Evolutionary conservation across 2,797 vertebrate species (phyloP), one percentile per base, ranked within the genome.

Genomic region (Myiotriccus ornatus): DNA sequence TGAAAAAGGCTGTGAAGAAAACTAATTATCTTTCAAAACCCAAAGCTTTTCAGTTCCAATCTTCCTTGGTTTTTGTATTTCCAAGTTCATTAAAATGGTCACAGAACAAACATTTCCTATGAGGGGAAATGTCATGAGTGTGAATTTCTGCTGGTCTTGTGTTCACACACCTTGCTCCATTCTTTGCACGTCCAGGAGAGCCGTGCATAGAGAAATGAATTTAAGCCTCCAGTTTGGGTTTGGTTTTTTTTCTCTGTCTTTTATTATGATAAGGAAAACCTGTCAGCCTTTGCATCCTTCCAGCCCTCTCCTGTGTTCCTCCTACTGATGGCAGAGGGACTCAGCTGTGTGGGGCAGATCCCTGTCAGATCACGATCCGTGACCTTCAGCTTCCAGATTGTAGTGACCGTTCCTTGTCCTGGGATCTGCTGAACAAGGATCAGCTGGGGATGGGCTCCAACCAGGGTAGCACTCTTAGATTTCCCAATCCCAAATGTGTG

Each of bases 11-110:
- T 93, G 84, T 46, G 55, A 94, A 81, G 69, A 37, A 17, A 41
- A 60, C 90, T 88, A 94, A 94, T 97, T 96, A 96, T 95, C 96
- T 94, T 96, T 84, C 74, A 93, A 43, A 5, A 18, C 35, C 73
- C 57, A 84, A 74, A 93, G 70, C 69, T 94, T 96, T 95, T 89
- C 75, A 87, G 55, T 70, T 89, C 19, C 64, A 69, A 53, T 94
- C 63, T 93, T 87, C 50, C 88, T 53, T 74, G 44, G 67, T 96
- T 96, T 93, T 86, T 39, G 10, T 67, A 63, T 87, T 89, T 34
- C 39, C 35, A 52, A 85, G 71, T 70, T 95, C 57, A 82, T 68
- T 95, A 94, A 90, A 95, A 85, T 84, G 21, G 35, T 84, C 5
- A 3, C 53, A 84, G 85, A 90, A 59, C 43, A 90, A 78, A 84